These are phyloP conservation scores for Notiomystis cincta DNA, from an alignment of 2,113 vertebrate species.

Conservation along the genomic window DNA sequence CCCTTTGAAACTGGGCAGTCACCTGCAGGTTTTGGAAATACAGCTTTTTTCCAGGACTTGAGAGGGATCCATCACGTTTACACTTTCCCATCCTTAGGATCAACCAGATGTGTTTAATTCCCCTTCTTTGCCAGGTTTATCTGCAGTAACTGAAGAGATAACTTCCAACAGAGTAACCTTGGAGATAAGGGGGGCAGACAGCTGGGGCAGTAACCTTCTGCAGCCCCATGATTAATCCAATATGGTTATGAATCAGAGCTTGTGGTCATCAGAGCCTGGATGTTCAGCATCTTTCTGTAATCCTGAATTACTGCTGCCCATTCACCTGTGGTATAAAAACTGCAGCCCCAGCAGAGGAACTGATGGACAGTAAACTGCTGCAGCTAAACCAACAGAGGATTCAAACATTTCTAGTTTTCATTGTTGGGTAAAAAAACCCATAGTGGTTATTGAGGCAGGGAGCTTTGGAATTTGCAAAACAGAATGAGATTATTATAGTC, in stretches of 20 bases:
- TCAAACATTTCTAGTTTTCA: background rate
- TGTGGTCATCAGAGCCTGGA: background rate
- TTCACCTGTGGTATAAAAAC: background rate
- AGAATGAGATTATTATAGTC: conserved; percentile 19
- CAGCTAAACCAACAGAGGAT: background rate
- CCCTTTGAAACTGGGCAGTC: background rate
- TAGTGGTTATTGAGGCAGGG: background rate
- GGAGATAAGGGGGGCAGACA: background rate
- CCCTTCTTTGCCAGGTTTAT: background rate
- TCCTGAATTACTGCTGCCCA: background rate
- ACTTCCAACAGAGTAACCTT: conserved; percentile 15
- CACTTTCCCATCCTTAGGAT: background rate
- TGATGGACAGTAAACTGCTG: background rate
- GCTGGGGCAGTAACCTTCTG: conserved; percentile 23
- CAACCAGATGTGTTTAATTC: conserved; percentile 6
- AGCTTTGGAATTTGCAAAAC: background rate
- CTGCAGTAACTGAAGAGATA: background rate
- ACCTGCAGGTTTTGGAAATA: background rate
- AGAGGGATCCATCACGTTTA: background rate
- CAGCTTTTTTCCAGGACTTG: background rate
- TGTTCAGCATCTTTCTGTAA: background rate
- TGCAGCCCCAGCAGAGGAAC: background rate
- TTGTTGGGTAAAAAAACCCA: background rate
- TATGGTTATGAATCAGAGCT: background rate
- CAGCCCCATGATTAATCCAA: conserved; percentile 11